phyloP scores from a whole-genome alignment of 2,797 vertebrate species.

The Coluber constrictor region DNA sequence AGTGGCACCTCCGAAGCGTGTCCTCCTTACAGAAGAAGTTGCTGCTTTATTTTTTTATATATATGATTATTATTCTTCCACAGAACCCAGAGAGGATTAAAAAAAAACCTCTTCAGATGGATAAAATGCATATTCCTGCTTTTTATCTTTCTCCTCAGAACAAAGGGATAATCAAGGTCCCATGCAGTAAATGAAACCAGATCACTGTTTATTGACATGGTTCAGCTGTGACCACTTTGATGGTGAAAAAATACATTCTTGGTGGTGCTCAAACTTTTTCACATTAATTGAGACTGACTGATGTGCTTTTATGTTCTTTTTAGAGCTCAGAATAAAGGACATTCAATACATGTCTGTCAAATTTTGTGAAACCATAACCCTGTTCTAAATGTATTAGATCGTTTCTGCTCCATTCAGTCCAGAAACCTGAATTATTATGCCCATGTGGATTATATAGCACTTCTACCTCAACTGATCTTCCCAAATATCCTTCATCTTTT shows the following conservation, averaged over 20 bases:
- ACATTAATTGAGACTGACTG: conserved; percentile 54
- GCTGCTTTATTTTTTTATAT: neutral
- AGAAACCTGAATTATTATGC: neutral
- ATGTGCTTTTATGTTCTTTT: conserved; percentile 38
- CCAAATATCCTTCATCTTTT: neutral
- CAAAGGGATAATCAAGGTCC: conserved; percentile 33
- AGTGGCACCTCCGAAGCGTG: neutral
- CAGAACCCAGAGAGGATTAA: conserved; percentile 25
- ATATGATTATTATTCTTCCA: neutral
- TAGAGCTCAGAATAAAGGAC: conserved; percentile 28
- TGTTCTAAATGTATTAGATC: neutral
- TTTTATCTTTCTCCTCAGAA: conserved; percentile 34
- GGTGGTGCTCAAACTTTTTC: conserved; percentile 49
- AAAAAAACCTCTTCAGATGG: conserved; percentile 11
- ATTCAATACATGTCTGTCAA: conserved; percentile 24
- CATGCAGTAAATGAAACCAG: conserved; percentile 55
- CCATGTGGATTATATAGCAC: neutral
- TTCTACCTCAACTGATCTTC: neutral
- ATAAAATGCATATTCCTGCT: conserved; percentile 43
- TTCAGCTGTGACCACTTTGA: conserved; percentile 52
- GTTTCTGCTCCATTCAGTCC: neutral
- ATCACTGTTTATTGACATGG: conserved; percentile 55
- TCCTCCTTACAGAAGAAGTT: neutral
- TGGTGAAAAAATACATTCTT: conserved; percentile 49
- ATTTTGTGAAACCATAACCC: neutral